Evolutionary conservation across 2,888 invertebrate genomes (phyloP), one percentile per base, ranked within the genome.

Genomic region (Agonopterix alstromeriana): DNA sequence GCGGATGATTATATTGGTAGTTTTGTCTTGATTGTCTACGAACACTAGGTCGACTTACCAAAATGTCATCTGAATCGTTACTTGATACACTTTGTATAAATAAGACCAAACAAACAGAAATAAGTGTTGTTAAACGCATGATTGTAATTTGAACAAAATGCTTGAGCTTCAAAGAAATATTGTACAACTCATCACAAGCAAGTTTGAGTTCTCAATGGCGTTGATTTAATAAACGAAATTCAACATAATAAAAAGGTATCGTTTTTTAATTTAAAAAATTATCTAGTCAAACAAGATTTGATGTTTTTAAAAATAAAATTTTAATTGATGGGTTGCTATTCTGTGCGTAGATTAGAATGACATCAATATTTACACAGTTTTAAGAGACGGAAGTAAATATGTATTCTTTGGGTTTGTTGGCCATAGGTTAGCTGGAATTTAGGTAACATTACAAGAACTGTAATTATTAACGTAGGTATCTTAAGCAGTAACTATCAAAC

Each of bases 161-260:
- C 7, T 27, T 27, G 27, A 27, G 27, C 27, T 27, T 27, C 7
- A 27, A 27, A 5, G 27, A 27, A 27, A 7, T 27, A 27, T 27
- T 27, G 52, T 60, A 68, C 68, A 72, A 68, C 75, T 70, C 61
- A 67, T 55, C 67, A 64, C 70, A 54, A 51, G 65, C 73, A 63
- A 77, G 73, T 57, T 70, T 73, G 56, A 67, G 65, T 63, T 58
- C 61, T 66, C 65, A 73, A 77, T 83, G 78, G 73, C 70, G 67
- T 74, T 72, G 75, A 77, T 58, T 77, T 71, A 52, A 27, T 27
- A 27, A 27, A 27, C 27, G 5, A 27, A 27, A 27, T 27, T 27
- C 27, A 27, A 27, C 27, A 27, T 7, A 27, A 7, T 27, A 27
- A 27, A 27, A 27, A 27, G 27, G 27, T 27, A 27, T 27, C 27